phyloP scores from a whole-genome alignment of 2,113 vertebrate genomes.

The Bettongia penicillata region DNA sequence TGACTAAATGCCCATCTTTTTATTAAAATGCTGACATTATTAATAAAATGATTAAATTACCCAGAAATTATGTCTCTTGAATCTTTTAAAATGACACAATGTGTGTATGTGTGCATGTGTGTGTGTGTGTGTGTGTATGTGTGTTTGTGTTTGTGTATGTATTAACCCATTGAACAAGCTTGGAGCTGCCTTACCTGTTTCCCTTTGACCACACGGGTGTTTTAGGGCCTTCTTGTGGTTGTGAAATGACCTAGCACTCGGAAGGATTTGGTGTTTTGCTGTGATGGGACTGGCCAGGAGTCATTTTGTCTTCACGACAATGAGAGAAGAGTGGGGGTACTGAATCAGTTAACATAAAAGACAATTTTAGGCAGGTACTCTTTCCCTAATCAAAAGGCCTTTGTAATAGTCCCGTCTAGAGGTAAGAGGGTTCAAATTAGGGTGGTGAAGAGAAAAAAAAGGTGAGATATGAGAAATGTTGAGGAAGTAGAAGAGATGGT shows the following conservation, averaged over 20 bases:
- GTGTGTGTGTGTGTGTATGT: neutral
- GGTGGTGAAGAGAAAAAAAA: neutral
- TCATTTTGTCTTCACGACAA: neutral
- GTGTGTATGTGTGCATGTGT: neutral
- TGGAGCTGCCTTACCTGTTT: neutral
- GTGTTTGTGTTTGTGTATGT: neutral
- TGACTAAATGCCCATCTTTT: neutral
- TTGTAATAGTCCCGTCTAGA: neutral
- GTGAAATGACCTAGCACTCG: neutral
- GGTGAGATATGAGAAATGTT: too few relatives aligned
- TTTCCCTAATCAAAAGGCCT: neutral
- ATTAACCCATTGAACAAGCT: neutral
- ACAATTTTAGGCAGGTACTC: neutral
- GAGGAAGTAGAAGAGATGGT: too few relatives aligned
- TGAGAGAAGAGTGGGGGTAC: neutral
- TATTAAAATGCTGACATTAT: neutral
- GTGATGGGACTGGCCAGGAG: neutral
- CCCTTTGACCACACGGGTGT: neutral
- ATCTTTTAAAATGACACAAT: neutral
- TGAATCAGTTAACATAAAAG: neutral
- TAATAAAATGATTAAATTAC: neutral
- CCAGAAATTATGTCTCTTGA: neutral
- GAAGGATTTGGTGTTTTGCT: neutral
- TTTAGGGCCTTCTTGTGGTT: neutral
- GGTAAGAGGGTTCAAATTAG: neutral